Evolutionary conservation across 1,140 invertebrate genomes (phyloP).

Genomic region (Saccostrea glomerata): DNA sequence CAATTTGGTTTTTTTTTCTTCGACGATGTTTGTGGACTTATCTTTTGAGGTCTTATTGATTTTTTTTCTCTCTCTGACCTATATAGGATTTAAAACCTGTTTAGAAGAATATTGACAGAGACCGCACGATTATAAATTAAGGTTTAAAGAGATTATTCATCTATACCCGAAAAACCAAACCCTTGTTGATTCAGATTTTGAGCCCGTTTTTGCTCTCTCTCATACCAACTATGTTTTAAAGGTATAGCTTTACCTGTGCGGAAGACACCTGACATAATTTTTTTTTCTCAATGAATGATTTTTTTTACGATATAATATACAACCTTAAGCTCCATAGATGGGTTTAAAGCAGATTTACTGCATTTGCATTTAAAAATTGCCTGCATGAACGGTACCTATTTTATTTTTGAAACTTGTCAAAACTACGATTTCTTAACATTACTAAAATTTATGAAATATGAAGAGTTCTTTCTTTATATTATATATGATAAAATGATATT

Average conservation of each 20-base stretch:
- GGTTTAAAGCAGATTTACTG: neutral
- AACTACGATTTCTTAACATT: too few species aligned
- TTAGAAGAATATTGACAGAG: slow-evolving; percentile 31
- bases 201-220: slow-evolving; percentile 10
- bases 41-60: slow-evolving; percentile 28
- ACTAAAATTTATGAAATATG: too few species aligned
- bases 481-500: too few species aligned
- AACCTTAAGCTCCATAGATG: neutral
- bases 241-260: neutral
- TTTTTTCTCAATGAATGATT: slow-evolving; percentile 35
- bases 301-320: slow-evolving; percentile 19
- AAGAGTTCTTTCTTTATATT: too few species aligned
- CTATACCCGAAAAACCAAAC: slow-evolving; percentile 18
- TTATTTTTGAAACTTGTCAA: too few species aligned
- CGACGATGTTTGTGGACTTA: neutral
- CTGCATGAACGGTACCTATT: too few species aligned
- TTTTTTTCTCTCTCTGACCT: slow-evolving; percentile 9
- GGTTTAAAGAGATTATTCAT: slow-evolving; percentile 34
- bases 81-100: slow-evolving; percentile 30
- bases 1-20: neutral
- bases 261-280: neutral
- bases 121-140: slow-evolving; percentile 25
- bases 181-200: slow-evolving; percentile 12
- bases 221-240: neutral
- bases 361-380: neutral